A percentile compares a stretch with the other conserved stretches of the same genome.
phyloP scores from a whole-genome alignment of 2,113 vertebrate genomes.

The Erpornis zantholeuca region DNA sequence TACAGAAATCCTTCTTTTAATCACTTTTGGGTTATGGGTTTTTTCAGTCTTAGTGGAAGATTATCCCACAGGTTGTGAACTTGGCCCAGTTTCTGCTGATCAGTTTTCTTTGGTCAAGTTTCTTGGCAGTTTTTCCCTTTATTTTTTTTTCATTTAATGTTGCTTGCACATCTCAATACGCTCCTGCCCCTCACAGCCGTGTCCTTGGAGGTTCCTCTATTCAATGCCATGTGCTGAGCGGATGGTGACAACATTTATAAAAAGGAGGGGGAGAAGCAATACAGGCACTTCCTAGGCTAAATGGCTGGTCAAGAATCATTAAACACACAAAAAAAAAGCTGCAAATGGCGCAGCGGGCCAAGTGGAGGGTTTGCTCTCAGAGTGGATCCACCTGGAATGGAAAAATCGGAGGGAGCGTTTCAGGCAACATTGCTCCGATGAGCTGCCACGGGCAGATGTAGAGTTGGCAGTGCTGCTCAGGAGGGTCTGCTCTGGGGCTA shows the following conservation, averaged over 20 bases:
- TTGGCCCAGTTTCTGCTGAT: conserved; percentile 35
- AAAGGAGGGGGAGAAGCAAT: not conserved
- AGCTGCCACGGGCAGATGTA: not conserved
- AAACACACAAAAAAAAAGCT: not conserved
- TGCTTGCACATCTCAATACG: not conserved
- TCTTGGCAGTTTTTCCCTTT: conserved; percentile 27
- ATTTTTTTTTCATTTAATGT: conserved; percentile 15
- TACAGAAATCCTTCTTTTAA: conserved; percentile 54
- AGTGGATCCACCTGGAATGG: conserved; percentile 24
- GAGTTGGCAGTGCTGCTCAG: not conserved
- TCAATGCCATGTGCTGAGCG: not conserved
- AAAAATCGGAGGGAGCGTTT: not conserved
- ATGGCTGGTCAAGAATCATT: conserved; percentile 17
- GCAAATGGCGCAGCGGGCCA: not conserved
- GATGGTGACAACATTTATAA: conserved; percentile 10
- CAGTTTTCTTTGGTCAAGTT: conserved; percentile 19
- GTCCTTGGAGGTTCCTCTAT: conserved; percentile 53
- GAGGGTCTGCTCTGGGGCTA: not conserved
- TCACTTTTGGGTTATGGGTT: not conserved
- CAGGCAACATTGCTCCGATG: not conserved
- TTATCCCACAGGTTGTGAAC: not conserved
- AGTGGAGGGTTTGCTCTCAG: conserved; percentile 3
- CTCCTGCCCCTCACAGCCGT: not conserved
- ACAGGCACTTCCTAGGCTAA: conserved; percentile 30
- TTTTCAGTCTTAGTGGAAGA: not conserved